phyloP scores from a whole-genome alignment of 2,888 invertebrate genomes.

The Ormyrus rosae region DNA sequence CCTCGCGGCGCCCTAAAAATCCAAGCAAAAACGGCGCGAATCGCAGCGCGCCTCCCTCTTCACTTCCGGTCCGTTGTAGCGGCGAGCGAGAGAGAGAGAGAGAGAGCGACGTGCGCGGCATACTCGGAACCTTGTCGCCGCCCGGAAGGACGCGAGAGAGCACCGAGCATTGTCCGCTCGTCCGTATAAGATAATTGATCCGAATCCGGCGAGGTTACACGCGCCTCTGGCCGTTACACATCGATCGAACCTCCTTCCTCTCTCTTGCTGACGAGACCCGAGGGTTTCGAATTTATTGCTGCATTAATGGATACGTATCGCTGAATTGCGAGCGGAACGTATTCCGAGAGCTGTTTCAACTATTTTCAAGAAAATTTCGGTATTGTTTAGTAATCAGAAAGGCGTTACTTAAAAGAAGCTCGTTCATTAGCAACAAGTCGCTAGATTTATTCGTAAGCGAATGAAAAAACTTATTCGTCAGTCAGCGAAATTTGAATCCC shows the following conservation, averaged over 20 bases:
- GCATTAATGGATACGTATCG: too few species aligned
- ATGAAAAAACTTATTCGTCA: too few species aligned
- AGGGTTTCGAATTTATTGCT: too few species aligned
- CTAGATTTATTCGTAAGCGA: too few species aligned
- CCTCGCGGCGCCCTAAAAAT: neutral
- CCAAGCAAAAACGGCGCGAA: neutral
- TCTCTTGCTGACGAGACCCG: too few species aligned
- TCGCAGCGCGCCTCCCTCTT: neutral
- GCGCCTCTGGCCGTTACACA: neutral
- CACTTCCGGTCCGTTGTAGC: neutral
- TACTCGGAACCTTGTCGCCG: neutral
- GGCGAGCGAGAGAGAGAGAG: too few species aligned
- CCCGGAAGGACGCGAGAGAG: neutral
- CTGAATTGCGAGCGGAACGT: too few species aligned
- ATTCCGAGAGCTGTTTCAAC: too few species aligned
- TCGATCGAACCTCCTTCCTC: slow-evolving; percentile 14
- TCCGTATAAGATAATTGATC: slow-evolving; percentile 50
- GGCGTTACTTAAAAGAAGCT: slow-evolving; percentile 11
- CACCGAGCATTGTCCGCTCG: slow-evolving; percentile 20
- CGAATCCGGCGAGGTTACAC: slow-evolving; percentile 14
- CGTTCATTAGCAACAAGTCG: too few species aligned
- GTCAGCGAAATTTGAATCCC: too few species aligned
- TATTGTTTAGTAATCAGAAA: too few species aligned
- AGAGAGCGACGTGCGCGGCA: slow-evolving; percentile 11
- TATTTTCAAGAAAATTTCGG: too few species aligned